phyloP scores from a whole-genome alignment of 2,797 vertebrate species.

The Tenualosa thibaudeaui region DNA sequence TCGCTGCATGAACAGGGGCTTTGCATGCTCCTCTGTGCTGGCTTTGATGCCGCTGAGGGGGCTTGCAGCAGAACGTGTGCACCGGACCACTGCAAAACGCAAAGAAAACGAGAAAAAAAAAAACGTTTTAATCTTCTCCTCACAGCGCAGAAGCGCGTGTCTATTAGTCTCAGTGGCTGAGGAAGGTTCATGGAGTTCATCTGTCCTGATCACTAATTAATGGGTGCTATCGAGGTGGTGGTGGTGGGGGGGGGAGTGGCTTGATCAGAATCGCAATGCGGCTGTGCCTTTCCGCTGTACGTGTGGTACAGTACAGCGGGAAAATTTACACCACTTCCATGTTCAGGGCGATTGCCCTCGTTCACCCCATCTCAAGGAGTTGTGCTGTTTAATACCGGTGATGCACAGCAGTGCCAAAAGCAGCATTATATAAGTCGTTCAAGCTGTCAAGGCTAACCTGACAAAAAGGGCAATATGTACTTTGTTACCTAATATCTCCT shows the following conservation, averaged over 20 bases:
- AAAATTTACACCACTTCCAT: slow-evolving; percentile 12
- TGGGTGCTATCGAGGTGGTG: slow-evolving; percentile 57
- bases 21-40: slow-evolving; percentile 46
- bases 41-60: slow-evolving; percentile 68
- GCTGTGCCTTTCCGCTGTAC: slow-evolving; percentile 52
- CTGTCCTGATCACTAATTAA: slow-evolving; percentile 72
- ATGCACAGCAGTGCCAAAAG: slow-evolving; percentile 7
- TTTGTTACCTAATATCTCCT: slow-evolving; percentile 9
- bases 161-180: slow-evolving; percentile 60
- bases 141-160: background rate
- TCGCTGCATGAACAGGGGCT: slow-evolving; percentile 51
- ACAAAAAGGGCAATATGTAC: background rate
- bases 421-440: slow-evolving; percentile 10
- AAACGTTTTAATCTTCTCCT: slow-evolving; percentile 66
- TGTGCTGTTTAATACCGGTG: background rate
- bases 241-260: slow-evolving; percentile 62
- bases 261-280: slow-evolving; percentile 71
- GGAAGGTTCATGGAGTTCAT: slow-evolving; percentile 73
- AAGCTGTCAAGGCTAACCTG: slow-evolving; percentile 16
- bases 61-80: slow-evolving; percentile 74
- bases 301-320: slow-evolving; percentile 46
- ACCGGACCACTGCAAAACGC: slow-evolving; percentile 70
- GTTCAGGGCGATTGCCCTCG: slow-evolving; percentile 18
- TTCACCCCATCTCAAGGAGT: slow-evolving; percentile 20
- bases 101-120: slow-evolving; percentile 53